Evolutionary conservation across 2,888 invertebrate genomes (phyloP), one percentile per base, ranked within the genome.

Genomic region (Athetis lepigone): DNA sequence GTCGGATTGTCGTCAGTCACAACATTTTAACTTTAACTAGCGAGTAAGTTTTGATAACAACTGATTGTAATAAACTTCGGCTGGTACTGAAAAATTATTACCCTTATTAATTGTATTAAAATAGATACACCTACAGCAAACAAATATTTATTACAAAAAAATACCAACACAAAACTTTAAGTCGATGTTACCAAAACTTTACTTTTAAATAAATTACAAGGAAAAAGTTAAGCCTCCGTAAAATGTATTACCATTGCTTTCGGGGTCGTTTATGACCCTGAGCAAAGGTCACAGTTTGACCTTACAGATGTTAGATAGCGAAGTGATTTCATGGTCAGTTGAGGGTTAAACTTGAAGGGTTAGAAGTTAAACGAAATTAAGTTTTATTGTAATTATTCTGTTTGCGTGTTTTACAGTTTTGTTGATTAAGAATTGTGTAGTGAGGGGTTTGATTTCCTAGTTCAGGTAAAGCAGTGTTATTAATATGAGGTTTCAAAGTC

Each of bases 231-330:
- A 27, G 19, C 21, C 2, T 6, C 33, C 19, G 49, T 49, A 54
- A 29, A 54, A 39, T 27, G 21, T 33, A 39, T 27, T 47, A 23
- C 29, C 54, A 50, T 36, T 25, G 47, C 33, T 52, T 52, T 37
- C 40, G 46, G 76, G 76, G 52, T 27, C 21, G 43, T 55, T 51
- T 52, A 45, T 57, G 52, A 63, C 62, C 76, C 63, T 55, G 45
- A 55, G 40, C 46, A 70, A 82, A 82, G 81, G 80, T 66, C 67
- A 57, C 16, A 27, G 27, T 37, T 57, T 76, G 75, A 79, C 82
- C 79, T 79, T 71, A 63, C 16, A 57, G 67, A 63, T 72, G 51
- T 37, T 50, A 54, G 79, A 69, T 64, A 45, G 64, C 61, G 39
- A 36, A 51, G 45, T 56, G 57, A 45, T 64, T 62, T 39, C 66